phyloP scores from a whole-genome alignment of 2,797 vertebrate species.

The Falco naumanni region DNA sequence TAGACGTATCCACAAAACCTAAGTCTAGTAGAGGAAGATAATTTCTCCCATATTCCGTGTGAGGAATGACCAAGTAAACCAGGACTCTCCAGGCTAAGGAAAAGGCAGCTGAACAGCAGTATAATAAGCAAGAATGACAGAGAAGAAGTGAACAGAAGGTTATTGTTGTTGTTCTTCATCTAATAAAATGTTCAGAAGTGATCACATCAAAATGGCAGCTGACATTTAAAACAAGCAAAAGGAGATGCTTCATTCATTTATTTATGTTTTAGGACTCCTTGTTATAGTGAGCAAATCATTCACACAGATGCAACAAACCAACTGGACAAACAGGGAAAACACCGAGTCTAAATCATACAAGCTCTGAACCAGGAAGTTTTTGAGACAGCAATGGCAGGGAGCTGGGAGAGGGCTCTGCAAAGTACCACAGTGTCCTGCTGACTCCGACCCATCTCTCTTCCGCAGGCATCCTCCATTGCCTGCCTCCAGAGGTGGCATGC shows the following conservation, averaged over 20 bases:
- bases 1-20: neutral
- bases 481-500: neutral
- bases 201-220: neutral
- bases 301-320: fast-evolving
- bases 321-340: neutral
- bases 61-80: neutral
- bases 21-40: neutral
- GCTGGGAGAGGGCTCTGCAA: neutral
- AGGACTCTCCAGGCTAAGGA: neutral
- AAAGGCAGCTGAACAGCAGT: neutral
- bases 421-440: neutral
- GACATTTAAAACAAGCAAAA: neutral
- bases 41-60: neutral
- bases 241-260: neutral
- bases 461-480: neutral
- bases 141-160: neutral
- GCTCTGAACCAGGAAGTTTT: neutral
- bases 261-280: neutral
- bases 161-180: neutral
- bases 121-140: neutral
- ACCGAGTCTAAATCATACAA: neutral
- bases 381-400: neutral
- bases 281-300: neutral
- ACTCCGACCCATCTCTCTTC: neutral
- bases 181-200: neutral